These are phyloP conservation scores for Myotis yumanensis DNA, from an alignment of 2,113 vertebrate species.

Conservation along the genomic window DNA sequence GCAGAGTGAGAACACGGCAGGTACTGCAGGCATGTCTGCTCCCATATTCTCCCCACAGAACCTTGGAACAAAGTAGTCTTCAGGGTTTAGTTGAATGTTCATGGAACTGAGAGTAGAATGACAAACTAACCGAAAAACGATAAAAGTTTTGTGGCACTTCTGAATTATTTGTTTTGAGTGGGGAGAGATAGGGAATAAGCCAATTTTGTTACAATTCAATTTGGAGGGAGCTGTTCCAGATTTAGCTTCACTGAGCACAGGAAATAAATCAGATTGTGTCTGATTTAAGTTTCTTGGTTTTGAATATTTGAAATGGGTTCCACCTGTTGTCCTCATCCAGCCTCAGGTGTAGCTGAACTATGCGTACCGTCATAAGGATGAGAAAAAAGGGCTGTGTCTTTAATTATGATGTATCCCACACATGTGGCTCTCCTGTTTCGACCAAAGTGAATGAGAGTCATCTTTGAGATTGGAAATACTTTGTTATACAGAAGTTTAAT, in stretches of 20 bases:
- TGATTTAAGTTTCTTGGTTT: neutral
- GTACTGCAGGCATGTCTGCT: neutral
- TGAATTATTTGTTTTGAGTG: conserved; percentile 29
- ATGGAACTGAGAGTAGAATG: neutral
- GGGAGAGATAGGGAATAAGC: neutral
- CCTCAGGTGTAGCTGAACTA: neutral
- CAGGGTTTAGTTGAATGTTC: neutral
- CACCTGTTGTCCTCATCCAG: neutral
- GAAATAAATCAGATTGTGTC: neutral
- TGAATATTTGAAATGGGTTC: neutral
- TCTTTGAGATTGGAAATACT: neutral
- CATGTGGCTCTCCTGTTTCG: neutral
- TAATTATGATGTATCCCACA: neutral
- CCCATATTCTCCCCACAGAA: neutral
- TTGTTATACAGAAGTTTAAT: conserved; percentile 21
- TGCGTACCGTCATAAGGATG: rapidly evolving
- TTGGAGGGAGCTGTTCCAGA: neutral
- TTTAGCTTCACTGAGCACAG: neutral
- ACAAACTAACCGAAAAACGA: neutral
- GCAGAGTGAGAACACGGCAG: rapidly evolving
- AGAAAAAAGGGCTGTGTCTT: neutral
- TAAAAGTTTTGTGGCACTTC: neutral
- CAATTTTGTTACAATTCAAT: neutral
- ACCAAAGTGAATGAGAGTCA: neutral
- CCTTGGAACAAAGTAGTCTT: neutral